Conservation (phyloP, 2,113 vertebrate genomes). For the Mixornis gularis region DNA sequence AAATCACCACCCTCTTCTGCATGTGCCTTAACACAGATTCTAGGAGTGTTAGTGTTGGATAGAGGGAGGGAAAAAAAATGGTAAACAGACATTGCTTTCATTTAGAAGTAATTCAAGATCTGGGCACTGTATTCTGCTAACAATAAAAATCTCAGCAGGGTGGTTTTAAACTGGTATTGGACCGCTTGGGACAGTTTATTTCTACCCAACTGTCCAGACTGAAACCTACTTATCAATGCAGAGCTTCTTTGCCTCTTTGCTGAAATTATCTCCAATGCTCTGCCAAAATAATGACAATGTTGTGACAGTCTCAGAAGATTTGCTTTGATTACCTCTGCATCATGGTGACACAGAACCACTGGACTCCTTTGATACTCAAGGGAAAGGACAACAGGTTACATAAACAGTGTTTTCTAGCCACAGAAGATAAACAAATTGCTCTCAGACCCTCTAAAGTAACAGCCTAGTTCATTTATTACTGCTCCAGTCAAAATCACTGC, state of each 20-base stretch:
- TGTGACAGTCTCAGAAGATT: constrained; percentile 16
- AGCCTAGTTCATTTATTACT: neutral
- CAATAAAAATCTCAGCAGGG: neutral
- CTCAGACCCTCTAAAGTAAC: neutral
- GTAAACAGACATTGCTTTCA: neutral
- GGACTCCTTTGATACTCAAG: constrained; percentile 12
- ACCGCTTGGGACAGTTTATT: neutral
- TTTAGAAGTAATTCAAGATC: neutral
- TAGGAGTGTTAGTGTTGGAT: neutral
- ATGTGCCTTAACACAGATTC: neutral
- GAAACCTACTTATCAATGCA: neutral
- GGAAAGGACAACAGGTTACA: constrained; percentile 37
- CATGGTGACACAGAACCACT: neutral
- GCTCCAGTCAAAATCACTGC: neutral
- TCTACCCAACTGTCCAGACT: neutral
- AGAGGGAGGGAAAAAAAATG: neutral
- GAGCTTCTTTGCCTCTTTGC: neutral
- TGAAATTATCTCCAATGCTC: constrained; percentile 7
- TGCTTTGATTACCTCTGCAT: constrained; percentile 45
- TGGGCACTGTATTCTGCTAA: neutral
- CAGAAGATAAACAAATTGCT: neutral
- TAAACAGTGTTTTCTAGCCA: constrained; percentile 35
- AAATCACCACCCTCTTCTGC: neutral
- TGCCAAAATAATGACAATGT: constrained; percentile 15
- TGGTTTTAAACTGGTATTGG: neutral